These are phyloP conservation scores for Andrena praecox DNA, from an alignment of 2,888 invertebrate genomes.

Conservation along the genomic window DNA sequence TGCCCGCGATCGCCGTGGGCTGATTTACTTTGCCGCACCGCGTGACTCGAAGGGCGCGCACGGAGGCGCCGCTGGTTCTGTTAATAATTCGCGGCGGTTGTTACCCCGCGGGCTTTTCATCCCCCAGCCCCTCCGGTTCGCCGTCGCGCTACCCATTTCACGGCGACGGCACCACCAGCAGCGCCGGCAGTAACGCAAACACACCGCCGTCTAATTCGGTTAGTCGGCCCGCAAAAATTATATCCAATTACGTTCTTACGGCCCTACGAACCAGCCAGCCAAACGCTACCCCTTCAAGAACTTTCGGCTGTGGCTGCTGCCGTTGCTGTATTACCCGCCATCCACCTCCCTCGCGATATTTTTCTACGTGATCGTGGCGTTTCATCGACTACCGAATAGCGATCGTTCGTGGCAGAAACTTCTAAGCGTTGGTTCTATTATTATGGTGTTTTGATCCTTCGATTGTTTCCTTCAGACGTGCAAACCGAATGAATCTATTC, in stretches of 20 bases:
- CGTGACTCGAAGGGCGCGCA: constrained; percentile 66
- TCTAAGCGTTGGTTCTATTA: background rate
- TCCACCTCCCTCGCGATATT: constrained; percentile 25
- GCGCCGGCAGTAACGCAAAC: constrained; percentile 74
- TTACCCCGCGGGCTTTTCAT: constrained; percentile 73
- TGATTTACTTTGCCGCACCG: constrained; percentile 71
- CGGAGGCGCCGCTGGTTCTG: constrained; percentile 67
- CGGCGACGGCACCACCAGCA: constrained; percentile 56
- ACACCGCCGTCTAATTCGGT: constrained; percentile 78
- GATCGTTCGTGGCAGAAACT: background rate
- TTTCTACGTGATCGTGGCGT: constrained; percentile 28
- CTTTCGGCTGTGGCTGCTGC: constrained; percentile 47
- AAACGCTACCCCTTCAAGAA: constrained; percentile 45
- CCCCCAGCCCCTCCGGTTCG: constrained; percentile 46
- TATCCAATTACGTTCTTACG: constrained; percentile 78
- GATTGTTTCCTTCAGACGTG: background rate
- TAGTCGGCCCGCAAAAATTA: constrained; percentile 79
- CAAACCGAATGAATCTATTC: too few relatives aligned
- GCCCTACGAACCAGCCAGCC: constrained; percentile 64
- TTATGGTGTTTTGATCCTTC: background rate
- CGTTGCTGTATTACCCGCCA: constrained; percentile 55
- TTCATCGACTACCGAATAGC: constrained; percentile 9
- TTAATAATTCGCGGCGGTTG: constrained; percentile 76
- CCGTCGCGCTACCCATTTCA: constrained; percentile 53
- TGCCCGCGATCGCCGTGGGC: constrained; percentile 65